Conservation (phyloP, 2,797 vertebrate species). For the Odontamblyopus lacepedii region DNA sequence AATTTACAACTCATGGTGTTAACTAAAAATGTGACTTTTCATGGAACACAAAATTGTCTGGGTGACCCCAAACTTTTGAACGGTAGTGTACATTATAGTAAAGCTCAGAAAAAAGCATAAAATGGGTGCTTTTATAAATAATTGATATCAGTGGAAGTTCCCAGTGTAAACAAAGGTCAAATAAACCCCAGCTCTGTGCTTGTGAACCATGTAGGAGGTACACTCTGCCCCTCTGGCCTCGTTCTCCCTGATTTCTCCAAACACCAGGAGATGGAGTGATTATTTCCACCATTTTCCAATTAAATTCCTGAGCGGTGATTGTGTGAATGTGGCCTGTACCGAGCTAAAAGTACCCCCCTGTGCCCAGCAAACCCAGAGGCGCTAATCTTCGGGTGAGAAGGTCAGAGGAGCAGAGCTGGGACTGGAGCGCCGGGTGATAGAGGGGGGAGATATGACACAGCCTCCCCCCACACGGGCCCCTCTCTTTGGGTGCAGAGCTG, state of each 20-base stretch:
- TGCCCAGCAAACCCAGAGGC: not conserved
- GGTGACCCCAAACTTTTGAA: too few species aligned
- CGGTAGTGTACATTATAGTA: too few species aligned
- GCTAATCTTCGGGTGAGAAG: slow-evolving; percentile 41
- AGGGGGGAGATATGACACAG: slow-evolving; percentile 40
- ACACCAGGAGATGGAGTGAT: slow-evolving; percentile 7
- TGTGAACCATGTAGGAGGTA: not conserved
- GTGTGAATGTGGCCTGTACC: slow-evolving; percentile 4
- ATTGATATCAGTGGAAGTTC: not conserved
- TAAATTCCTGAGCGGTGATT: slow-evolving; percentile 7
- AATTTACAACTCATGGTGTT: too few species aligned
- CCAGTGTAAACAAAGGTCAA: not conserved
- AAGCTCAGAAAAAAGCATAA: too few species aligned
- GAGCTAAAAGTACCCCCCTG: slow-evolving; percentile 1
- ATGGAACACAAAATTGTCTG: too few species aligned
- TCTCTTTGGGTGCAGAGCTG: not conserved
- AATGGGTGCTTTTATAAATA: not conserved
- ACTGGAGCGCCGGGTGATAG: slow-evolving; percentile 31
- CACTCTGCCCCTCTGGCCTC: not conserved
- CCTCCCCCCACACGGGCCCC: slow-evolving; percentile 23
- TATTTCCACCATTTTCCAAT: slow-evolving; percentile 10
- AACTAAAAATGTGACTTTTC: too few species aligned
- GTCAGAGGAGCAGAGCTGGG: slow-evolving; percentile 37
- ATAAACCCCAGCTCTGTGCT: not conserved
- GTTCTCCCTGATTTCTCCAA: not conserved